Base-by-base conservation (phyloP, 2,797 vertebrate species). In the Loriculus beryllinus region DNA sequence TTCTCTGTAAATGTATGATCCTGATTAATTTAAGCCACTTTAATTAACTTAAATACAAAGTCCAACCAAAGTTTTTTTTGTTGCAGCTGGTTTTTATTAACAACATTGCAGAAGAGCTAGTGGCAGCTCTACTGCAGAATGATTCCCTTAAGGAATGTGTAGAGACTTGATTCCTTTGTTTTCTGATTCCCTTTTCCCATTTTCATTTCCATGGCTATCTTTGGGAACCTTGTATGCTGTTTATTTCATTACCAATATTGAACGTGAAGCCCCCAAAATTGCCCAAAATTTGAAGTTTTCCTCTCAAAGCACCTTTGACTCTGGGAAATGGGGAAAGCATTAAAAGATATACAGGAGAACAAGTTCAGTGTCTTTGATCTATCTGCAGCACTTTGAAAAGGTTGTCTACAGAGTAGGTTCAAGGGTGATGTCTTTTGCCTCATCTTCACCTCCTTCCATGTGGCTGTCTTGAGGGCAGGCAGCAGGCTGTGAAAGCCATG, bases 11-110 rank as follows among this genome's bases (percentile, higher is more conserved):
- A 79, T 78, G 45, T 12, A 25, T 47, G 29, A 75, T 81, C 42
- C 29, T 72, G 52, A 79, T 90, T 75, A 78, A 60, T 77, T 33
- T 63, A 71, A 83, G 12, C 39, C 28, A 37, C 83, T 93, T 89
- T 57, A 71, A 90, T 92, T 75, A 69, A 71, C 15, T 59, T 76
- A 86, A 81, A 92, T 68, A 20, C 28, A 54, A 86, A 93, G 39
- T 70, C 56, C 29, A 67, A 17, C 12, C 23, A 13, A 76, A 63
- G 26, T 59, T 51, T 14, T 51, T 86, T 82, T 51, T 63, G 42
- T 65, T 28, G 28, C 39, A 84, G n/a, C 42, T 82, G 13, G 1
- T 70, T 87, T 78, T 77, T 52, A 11, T 79, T 64, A 88, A 14
- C 4, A 20, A 7, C 4, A 0, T 12, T 84, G 17, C 77, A 72